phyloP scores from a whole-genome alignment of 2,888 invertebrate genomes.

The Athetis lepigone region DNA sequence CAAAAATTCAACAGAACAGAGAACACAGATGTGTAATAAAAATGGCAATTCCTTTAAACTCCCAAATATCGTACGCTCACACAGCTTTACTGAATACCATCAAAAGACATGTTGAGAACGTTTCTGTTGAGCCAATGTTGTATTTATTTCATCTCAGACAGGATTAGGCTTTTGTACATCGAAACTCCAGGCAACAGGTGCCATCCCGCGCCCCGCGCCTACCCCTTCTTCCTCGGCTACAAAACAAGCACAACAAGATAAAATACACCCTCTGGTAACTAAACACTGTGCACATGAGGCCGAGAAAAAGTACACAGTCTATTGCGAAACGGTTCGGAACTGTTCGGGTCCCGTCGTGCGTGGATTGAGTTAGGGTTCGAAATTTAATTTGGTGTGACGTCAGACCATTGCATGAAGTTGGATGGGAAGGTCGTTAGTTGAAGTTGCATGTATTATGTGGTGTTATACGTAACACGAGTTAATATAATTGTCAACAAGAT shows the following conservation, averaged over 20 bases:
- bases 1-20: constrained; percentile 42
- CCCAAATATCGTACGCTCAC: constrained; percentile 55
- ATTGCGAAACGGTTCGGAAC: constrained; percentile 36
- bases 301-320: constrained; percentile 75
- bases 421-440: neutral
- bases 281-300: constrained; percentile 78
- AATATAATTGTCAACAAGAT: neutral
- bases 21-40: constrained; percentile 48
- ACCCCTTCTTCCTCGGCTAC: constrained; percentile 59
- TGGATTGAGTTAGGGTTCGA: constrained; percentile 45
- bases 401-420: constrained; percentile 6
- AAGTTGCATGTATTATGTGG: neutral
- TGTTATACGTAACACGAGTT: neutral
- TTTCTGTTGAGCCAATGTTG: constrained; percentile 75
- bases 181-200: constrained; percentile 86
- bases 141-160: constrained; percentile 86
- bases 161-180: constrained; percentile 83
- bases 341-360: constrained; percentile 9
- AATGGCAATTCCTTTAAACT: constrained; percentile 60
- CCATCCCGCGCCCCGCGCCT: constrained; percentile 60
- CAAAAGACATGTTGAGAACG: constrained; percentile 72
- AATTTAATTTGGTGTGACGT: constrained; percentile 48
- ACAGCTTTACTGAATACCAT: constrained; percentile 63
- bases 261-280: constrained; percentile 74
- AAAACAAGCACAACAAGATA: constrained; percentile 82